Conservation (phyloP, 2,888 invertebrate genomes). For the Callosobruchus maculatus region DNA sequence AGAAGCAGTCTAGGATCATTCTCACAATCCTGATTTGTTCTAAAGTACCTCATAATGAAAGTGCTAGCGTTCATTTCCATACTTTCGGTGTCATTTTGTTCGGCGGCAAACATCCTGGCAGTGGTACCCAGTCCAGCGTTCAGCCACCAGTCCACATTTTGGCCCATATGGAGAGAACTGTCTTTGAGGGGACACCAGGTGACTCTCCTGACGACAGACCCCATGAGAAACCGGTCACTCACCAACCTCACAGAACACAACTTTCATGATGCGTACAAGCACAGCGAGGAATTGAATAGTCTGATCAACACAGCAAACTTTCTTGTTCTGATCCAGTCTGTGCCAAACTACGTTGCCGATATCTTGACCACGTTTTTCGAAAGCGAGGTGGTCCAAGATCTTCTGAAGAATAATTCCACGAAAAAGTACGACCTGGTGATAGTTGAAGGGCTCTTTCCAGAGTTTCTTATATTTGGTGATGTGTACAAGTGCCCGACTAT, state of each 20-base stretch:
- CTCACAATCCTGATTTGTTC: background rate
- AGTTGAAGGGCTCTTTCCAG: slow-evolving; percentile 22
- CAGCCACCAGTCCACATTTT: slow-evolving; percentile 36
- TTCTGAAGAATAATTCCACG: background rate
- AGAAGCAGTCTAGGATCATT: background rate
- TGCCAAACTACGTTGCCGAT: background rate
- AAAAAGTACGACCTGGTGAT: slow-evolving; percentile 29
- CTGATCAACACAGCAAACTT: background rate
- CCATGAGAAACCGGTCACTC: slow-evolving; percentile 40
- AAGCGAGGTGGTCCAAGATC: background rate
- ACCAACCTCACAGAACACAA: background rate
- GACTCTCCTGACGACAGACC: slow-evolving; percentile 47
- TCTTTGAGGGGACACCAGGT: slow-evolving; percentile 38
- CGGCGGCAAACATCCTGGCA: slow-evolving; percentile 26
- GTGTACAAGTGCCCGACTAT: slow-evolving; percentile 28
- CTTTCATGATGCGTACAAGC: background rate
- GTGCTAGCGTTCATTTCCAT: background rate
- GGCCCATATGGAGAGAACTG: slow-evolving; percentile 33
- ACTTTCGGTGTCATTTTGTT: background rate
- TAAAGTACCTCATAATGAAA: background rate
- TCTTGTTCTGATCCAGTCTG: background rate
- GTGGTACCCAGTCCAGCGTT: slow-evolving; percentile 32
- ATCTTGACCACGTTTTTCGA: background rate
- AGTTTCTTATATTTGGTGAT: slow-evolving; percentile 24
- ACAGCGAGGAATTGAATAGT: background rate